Conservation (phyloP, 2,797 vertebrate genomes). For the Ambastaia sidthimunki region DNA sequence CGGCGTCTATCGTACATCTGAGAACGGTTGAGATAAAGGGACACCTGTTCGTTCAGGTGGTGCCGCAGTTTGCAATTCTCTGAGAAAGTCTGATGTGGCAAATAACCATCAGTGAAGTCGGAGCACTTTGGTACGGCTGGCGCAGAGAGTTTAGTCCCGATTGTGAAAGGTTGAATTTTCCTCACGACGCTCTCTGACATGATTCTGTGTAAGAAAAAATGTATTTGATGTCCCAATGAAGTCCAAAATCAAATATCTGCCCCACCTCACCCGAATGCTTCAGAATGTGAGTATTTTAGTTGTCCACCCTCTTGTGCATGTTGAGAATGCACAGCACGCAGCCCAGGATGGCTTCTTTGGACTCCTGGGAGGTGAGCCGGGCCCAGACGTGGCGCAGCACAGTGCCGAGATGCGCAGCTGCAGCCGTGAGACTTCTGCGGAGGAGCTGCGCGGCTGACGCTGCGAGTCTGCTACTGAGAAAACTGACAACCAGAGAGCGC, state of each 20-base stretch:
- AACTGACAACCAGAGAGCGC: constrained; percentile 83
- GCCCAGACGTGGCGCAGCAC: constrained; percentile 84
- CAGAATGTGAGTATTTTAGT: constrained; percentile 64
- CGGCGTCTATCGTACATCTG: constrained; percentile 63
- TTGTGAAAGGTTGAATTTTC: constrained; percentile 89
- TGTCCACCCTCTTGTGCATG: constrained; percentile 87
- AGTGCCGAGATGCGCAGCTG: constrained; percentile 80
- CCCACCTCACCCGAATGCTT: constrained; percentile 6
- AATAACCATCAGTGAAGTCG: constrained; percentile 67
- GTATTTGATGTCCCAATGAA: not conserved
- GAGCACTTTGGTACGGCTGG: constrained; percentile 75
- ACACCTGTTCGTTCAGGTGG: constrained; percentile 72
- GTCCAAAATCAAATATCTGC: not conserved
- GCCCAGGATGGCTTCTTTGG: constrained; percentile 87
- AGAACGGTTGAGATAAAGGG: constrained; percentile 72
- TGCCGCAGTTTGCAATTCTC: constrained; percentile 73
- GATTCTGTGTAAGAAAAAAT: constrained; percentile 45
- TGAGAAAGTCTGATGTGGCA: constrained; percentile 67
- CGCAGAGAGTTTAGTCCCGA: constrained; percentile 82
- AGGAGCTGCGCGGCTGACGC: constrained; percentile 76
- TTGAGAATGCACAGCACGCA: constrained; percentile 91
- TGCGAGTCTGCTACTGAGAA: constrained; percentile 81
- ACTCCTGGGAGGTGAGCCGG: constrained; percentile 84
- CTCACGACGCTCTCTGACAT: constrained; percentile 86
- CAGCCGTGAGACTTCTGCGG: constrained; percentile 78